Base-by-base conservation (phyloP, 53 echinoderm and acorn worm species). In the Echinarachnius parma region DNA sequence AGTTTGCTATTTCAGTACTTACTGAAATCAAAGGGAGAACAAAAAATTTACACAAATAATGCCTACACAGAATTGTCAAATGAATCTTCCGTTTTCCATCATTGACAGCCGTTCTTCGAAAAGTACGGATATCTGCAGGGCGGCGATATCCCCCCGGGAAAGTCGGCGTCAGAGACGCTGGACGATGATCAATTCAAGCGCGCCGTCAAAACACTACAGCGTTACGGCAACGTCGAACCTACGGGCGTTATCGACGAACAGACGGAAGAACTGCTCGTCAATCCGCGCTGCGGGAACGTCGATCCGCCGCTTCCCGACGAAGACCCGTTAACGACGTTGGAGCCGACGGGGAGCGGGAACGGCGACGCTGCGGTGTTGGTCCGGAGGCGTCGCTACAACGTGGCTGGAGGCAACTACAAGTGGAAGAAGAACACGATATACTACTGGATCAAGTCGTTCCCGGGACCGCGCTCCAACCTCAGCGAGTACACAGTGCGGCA, bases 371-470 rank as follows among this genome's bases (percentile, higher is more conserved):
- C 62, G 18, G n/a, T n/a, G n/a, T n/a, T n/a, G n/a, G n/a, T n/a
- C n/a, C n/a, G n/a, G n/a, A 33, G 22, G 42, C 24, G 75, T 46
- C 81, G 92, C 26, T 87, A 81, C 50, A 83, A 45, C 16, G 74
- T 81, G 26, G 86, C 85, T 3, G 92, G 92, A 35, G 60, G 67
- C 13, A 29, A 47, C 10, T 84, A 66, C 81, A 74, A 47, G 54
- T 92, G 92, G 92, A 60, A 81, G 4, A 78, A 75, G 36, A 66
- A 55, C 18, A 78, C 84, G 30, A 34, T 92, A 22, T 84, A 78
- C 1, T 92, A 78, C 68, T 77, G 87, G 61, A 74, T 92, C 21
- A 62, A 15, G 31, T 84, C 81, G 28, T 78, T 59, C 57, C 92
- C 92, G 34, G 53, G 78, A 31, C 33, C 36, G 19, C 28, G 37